Percentiles rank a stretch among this genome's conserved stretches.
Conservation (phyloP, 1,140 invertebrate species). For the Nomia melanderi region DNA sequence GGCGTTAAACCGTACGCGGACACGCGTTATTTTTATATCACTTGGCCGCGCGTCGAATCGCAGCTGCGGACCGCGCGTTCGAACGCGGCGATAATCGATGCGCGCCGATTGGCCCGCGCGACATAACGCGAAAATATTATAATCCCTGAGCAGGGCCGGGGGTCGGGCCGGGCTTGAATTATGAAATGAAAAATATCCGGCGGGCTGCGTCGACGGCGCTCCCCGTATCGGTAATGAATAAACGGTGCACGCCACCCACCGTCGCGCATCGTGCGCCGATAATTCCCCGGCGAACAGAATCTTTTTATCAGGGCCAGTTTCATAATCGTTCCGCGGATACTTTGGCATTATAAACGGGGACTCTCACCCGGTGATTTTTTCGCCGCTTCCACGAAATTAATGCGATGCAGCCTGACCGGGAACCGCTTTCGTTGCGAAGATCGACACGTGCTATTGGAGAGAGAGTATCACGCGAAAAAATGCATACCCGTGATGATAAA, state of each 20-base stretch:
- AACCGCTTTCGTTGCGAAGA: slow-evolving; percentile 21
- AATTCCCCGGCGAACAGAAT: background rate
- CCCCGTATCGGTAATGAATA: background rate
- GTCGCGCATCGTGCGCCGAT: background rate
- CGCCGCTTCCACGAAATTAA: slow-evolving; percentile 30
- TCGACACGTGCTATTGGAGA: background rate
- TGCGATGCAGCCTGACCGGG: background rate
- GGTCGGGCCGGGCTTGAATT: background rate
- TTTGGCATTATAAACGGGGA: slow-evolving; percentile 52
- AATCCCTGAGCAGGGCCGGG: background rate
- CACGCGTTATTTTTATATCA: background rate
- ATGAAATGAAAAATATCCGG: background rate
- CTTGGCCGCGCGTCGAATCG: background rate
- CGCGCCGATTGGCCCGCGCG: background rate
- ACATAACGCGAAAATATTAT: background rate
- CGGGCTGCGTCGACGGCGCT: too few species aligned
- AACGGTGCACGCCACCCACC: slow-evolving; percentile 10
- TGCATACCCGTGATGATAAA: background rate
- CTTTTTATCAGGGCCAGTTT: slow-evolving; percentile 52
- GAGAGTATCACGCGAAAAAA: too few species aligned
- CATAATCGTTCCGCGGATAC: slow-evolving; percentile 46
- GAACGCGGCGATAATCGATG: background rate
- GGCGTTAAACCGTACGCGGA: background rate
- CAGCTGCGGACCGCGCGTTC: background rate
- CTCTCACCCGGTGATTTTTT: slow-evolving; percentile 52